A percentile compares a stretch with the other conserved stretches of the same genome.
These are phyloP conservation scores for Crotalus tigris DNA, from an alignment of 2,113 vertebrate species.

Conservation along the genomic window DNA sequence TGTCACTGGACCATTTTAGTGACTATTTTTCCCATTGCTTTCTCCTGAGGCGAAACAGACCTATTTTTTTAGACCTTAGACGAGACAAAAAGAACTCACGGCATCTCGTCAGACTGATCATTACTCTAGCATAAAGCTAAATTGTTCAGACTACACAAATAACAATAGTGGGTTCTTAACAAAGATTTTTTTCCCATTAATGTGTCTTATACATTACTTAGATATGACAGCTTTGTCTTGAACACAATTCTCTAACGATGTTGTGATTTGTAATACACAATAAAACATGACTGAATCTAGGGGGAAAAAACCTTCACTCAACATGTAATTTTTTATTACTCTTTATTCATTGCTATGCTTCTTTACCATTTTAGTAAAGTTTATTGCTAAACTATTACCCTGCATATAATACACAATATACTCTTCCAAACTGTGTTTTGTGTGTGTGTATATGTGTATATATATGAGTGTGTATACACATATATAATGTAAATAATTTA, in stretches of 20 bases:
- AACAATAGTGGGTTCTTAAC: slow-evolving; percentile 47
- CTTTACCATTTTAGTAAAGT: neutral
- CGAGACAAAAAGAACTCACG: slow-evolving; percentile 59
- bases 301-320: neutral
- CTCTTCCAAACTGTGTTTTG: neutral
- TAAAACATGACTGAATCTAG: slow-evolving; percentile 2
- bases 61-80: slow-evolving; percentile 44
- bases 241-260: slow-evolving; percentile 42
- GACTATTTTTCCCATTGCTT: slow-evolving; percentile 38
- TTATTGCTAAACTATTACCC: neutral
- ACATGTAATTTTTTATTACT: neutral
- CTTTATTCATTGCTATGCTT: neutral
- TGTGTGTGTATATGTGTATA: neutral
- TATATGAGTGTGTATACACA: neutral
- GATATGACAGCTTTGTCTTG: slow-evolving; percentile 35
- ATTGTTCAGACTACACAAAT: slow-evolving; percentile 55
- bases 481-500: neutral
- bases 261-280: slow-evolving; percentile 34
- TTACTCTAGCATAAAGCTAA: slow-evolving; percentile 44
- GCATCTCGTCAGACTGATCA: slow-evolving; percentile 62
- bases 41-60: slow-evolving; percentile 48
- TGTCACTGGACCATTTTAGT: slow-evolving; percentile 9
- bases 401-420: neutral
- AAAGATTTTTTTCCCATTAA: slow-evolving; percentile 43
- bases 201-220: slow-evolving; percentile 45